Percentiles rank a stretch among this genome's conserved stretches.
These are phyloP conservation scores for Xiphydria camelus DNA, from an alignment of 2,888 invertebrate genomes.

Conservation along the genomic window DNA sequence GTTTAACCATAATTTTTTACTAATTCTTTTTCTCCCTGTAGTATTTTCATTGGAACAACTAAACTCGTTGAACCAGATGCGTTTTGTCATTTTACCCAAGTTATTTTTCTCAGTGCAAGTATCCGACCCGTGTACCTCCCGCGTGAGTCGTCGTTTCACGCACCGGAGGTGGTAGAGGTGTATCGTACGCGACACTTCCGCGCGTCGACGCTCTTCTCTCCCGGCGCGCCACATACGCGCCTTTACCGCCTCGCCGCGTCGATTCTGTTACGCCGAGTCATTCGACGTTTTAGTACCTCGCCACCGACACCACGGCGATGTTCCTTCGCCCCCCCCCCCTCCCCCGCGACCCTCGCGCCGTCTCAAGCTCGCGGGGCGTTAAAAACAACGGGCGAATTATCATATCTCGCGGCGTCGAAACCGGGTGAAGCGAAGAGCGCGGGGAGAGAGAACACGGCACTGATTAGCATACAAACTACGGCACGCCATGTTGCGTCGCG, in stretches of 20 bases:
- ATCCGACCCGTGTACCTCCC: background rate
- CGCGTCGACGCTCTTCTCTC: too few species aligned
- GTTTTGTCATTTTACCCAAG: too few species aligned
- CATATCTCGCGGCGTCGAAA: slow-evolving; percentile 1
- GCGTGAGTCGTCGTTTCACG: slow-evolving; percentile 47
- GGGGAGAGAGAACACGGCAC: slow-evolving; percentile 34
- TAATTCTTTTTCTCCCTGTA: background rate
- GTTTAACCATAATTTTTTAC: too few species aligned
- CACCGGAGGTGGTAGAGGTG: slow-evolving; percentile 59
- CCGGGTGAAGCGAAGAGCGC: slow-evolving; percentile 10
- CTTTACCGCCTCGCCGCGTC: slow-evolving; percentile 20
- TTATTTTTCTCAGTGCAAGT: too few species aligned
- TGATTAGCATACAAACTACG: slow-evolving; percentile 50
- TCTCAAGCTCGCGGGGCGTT: slow-evolving; percentile 17
- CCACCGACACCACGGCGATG: too few species aligned
- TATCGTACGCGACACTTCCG: background rate
- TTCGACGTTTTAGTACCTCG: too few species aligned
- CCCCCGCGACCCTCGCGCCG: too few species aligned
- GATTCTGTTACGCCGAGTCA: too few species aligned
- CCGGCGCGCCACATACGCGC: background rate
- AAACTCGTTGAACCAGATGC: too few species aligned
- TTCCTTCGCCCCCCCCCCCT: too few species aligned
- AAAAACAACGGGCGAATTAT: slow-evolving; percentile 19
- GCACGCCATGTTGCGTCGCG: slow-evolving; percentile 37
- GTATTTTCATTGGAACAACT: background rate